These are phyloP conservation scores for Incurvaria masculella DNA, from an alignment of 2,888 invertebrate species.

Conservation along the genomic window DNA sequence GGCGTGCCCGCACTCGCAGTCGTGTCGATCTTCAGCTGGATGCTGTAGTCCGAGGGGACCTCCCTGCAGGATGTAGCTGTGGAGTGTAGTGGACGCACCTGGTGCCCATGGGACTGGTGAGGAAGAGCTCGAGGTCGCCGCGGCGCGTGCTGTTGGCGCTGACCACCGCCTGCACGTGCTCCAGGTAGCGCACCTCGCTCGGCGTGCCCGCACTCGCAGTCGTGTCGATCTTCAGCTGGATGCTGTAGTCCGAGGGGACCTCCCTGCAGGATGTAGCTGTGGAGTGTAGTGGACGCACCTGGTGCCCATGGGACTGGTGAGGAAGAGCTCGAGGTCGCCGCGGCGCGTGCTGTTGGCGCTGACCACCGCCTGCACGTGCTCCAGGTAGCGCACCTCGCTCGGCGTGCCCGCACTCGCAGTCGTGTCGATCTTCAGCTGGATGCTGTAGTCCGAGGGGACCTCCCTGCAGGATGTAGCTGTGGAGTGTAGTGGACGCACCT, in stretches of 20 bases:
- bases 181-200: slow-evolving; percentile 93
- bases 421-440: slow-evolving; percentile 85
- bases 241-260: slow-evolving; percentile 74
- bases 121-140: slow-evolving; percentile 92
- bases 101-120: slow-evolving; percentile 98
- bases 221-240: slow-evolving; percentile 85
- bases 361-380: slow-evolving; percentile 98
- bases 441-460: slow-evolving; percentile 74
- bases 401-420: slow-evolving; percentile 93
- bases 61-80: too few species aligned
- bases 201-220: slow-evolving; percentile 93
- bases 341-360: slow-evolving; percentile 89
- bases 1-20: slow-evolving; percentile 93
- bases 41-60: slow-evolving; percentile 74
- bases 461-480: too few species aligned
- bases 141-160: slow-evolving; percentile 89
- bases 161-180: slow-evolving; percentile 98
- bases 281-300: too few species aligned
- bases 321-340: slow-evolving; percentile 92
- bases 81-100: too few species aligned
- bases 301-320: slow-evolving; percentile 98
- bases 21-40: slow-evolving; percentile 85
- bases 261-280: too few species aligned
- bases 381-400: slow-evolving; percentile 93
- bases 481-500: too few species aligned